Percentiles rank a stretch among this genome's conserved stretches.
Conservation (phyloP, 2,888 invertebrate genomes). For the Trachelus stipa region DNA sequence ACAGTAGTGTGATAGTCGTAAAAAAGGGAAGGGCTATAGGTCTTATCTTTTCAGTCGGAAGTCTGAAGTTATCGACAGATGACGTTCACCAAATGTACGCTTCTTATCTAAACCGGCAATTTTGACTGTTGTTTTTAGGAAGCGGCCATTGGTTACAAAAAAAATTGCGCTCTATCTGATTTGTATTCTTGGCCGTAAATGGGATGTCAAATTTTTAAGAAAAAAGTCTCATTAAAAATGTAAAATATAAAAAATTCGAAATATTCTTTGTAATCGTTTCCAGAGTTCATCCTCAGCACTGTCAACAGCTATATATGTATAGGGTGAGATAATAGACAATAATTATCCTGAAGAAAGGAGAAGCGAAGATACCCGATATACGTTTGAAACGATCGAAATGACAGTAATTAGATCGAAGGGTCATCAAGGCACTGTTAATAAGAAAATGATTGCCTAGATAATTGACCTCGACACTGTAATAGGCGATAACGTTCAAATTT, state of each 20-base stretch:
- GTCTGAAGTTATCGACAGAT: background rate
- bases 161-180: background rate
- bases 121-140: background rate
- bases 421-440: background rate
- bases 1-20: background rate
- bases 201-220: background rate
- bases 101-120: background rate
- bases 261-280: background rate
- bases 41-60: background rate
- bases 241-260: background rate
- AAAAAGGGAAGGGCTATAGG: background rate
- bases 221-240: background rate
- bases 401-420: slow-evolving; percentile 2
- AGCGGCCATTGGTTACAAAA: background rate
- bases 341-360: background rate
- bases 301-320: background rate
- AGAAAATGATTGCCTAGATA: background rate
- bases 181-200: background rate
- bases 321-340: background rate
- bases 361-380: background rate
- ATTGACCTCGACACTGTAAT: background rate
- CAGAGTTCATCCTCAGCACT: background rate
- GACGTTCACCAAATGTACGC: background rate
- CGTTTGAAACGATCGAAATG: background rate
- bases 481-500: background rate